A percentile compares a stretch with the other conserved stretches of the same genome.
Conservation (phyloP, 2,888 invertebrate species). For the Dugesia japonica region DNA sequence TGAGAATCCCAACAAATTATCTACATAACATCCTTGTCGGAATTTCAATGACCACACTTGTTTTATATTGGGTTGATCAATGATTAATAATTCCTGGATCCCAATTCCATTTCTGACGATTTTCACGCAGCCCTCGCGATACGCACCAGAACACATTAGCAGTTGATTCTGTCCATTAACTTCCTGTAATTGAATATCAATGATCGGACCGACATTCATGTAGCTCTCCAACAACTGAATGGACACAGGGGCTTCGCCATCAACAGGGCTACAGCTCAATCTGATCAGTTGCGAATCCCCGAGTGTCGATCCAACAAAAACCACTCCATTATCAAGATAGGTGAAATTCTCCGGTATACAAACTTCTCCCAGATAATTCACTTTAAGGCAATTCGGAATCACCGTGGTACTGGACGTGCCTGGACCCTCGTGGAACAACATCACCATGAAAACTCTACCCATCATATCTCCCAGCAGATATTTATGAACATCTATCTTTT, state of each 20-base stretch:
- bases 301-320: not conserved
- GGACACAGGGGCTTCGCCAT: conserved; percentile 50
- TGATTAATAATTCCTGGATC: conserved; percentile 88
- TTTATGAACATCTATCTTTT: conserved; percentile 72
- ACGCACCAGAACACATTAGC: conserved; percentile 87
- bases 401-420: not conserved
- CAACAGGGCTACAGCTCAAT: not conserved
- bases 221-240: conserved; percentile 85
- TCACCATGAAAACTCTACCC: conserved; percentile 80
- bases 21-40: not conserved
- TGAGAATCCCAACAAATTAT: not conserved
- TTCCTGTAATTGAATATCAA: conserved; percentile 93
- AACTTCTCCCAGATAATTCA: conserved; percentile 54
- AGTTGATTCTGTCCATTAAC: conserved; percentile 58
- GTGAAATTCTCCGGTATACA: conserved; percentile 84
- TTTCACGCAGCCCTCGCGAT: conserved; percentile 85
- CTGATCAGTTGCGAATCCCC: not conserved
- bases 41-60: not conserved
- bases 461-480: conserved; percentile 78
- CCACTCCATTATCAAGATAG: conserved; percentile 75
- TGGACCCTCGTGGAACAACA: conserved; percentile 52
- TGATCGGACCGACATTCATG: conserved; percentile 86
- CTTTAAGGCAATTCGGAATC: not conserved
- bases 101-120: conserved; percentile 97
- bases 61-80: conserved; percentile 89